Conservation (phyloP, 2,113 vertebrate species). For the Brachirus orientalis region DNA sequence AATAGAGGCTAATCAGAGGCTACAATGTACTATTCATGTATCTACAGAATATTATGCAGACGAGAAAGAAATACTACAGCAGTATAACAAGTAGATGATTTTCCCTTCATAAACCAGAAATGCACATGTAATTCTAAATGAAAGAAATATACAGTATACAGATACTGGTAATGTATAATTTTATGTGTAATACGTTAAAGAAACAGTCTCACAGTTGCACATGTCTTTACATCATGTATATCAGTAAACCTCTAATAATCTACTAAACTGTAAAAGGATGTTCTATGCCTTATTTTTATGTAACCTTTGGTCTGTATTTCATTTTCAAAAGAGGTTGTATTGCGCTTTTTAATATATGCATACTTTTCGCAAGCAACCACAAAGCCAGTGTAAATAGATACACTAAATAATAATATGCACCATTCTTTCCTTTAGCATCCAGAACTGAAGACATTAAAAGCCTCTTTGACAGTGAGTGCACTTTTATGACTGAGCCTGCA, state of each 20-base stretch:
- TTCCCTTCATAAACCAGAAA: background rate
- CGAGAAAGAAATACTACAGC: background rate
- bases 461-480: background rate
- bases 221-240: background rate
- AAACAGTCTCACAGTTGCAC: no score
- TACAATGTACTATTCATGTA: constrained; percentile 29
- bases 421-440: background rate
- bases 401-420: background rate
- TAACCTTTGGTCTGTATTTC: no score
- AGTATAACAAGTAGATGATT: background rate
- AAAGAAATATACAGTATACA: background rate
- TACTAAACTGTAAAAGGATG: background rate
- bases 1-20: constrained; percentile 59
- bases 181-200: background rate
- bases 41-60: constrained; percentile 14
- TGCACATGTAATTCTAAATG: background rate
- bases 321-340: no score
- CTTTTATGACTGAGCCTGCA: constrained; percentile 1
- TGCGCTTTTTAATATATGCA: no score
- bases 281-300: no score
- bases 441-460: background rate
- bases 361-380: no score
- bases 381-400: no score
- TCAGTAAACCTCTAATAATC: no score
- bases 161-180: background rate